These are phyloP conservation scores for Perccottus glenii DNA, from an alignment of 2,113 vertebrate genomes.

Conservation along the genomic window DNA sequence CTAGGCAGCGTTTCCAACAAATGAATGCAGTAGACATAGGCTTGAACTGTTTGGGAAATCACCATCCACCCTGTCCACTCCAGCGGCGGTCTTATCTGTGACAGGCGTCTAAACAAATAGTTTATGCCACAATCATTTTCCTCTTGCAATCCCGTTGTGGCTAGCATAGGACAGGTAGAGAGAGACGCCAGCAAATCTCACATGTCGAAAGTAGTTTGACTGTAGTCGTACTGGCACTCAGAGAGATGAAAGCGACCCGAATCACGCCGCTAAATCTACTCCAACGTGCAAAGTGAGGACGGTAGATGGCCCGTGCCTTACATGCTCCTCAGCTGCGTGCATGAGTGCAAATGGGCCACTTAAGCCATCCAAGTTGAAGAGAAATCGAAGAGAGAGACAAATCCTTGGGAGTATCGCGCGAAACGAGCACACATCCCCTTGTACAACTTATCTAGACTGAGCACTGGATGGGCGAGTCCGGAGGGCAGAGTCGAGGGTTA, in stretches of 20 bases:
- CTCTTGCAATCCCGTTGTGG: slow-evolving; percentile 68
- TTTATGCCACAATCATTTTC: slow-evolving; percentile 76
- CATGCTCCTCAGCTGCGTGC: slow-evolving; percentile 71
- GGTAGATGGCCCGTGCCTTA: slow-evolving; percentile 69
- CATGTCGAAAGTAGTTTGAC: slow-evolving; percentile 74
- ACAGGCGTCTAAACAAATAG: slow-evolving; percentile 71
- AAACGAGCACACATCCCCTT: slow-evolving; percentile 47
- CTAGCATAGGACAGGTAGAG: slow-evolving; percentile 70
- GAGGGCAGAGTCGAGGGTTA: slow-evolving; percentile 69
- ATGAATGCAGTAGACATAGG: slow-evolving; percentile 71
- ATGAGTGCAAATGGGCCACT: slow-evolving; percentile 72
- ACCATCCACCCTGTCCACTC: slow-evolving; percentile 74
- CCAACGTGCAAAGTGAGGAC: slow-evolving; percentile 72
- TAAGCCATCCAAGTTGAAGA: slow-evolving; percentile 76
- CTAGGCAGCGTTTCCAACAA: slow-evolving; percentile 70
- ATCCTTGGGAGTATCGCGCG: slow-evolving; percentile 60
- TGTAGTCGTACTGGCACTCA: slow-evolving; percentile 50
- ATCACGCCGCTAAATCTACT: slow-evolving; percentile 60
- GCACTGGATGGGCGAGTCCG: slow-evolving; percentile 65
- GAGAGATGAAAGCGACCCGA: slow-evolving; percentile 51
- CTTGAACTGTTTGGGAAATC: slow-evolving; percentile 70
- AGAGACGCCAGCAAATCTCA: slow-evolving; percentile 54
- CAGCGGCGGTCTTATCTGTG: slow-evolving; percentile 68
- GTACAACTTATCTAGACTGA: slow-evolving; percentile 64
- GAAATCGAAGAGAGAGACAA: slow-evolving; percentile 30